Conservation (phyloP, 2,888 invertebrate genomes). For the Agrochola circellaris region DNA sequence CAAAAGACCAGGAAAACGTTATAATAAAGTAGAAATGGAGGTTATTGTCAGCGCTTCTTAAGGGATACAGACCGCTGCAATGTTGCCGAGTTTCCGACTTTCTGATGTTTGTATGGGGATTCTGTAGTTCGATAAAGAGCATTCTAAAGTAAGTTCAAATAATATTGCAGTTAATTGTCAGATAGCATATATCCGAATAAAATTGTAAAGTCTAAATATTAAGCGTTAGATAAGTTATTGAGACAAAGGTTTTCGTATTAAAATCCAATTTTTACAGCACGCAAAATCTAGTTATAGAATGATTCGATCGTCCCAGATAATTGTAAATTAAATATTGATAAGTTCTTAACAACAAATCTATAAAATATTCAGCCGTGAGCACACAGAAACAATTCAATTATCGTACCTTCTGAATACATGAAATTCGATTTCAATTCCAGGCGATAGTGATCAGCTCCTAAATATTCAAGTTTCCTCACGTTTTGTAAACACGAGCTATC, state of each 20-base stretch:
- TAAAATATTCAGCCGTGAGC: slow-evolving; percentile 36
- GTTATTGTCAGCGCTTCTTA: slow-evolving; percentile 49
- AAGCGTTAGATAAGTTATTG: not conserved
- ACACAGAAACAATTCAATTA: slow-evolving; percentile 41
- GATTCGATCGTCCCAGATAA: not conserved
- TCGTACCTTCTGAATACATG: slow-evolving; percentile 34
- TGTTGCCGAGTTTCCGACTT: slow-evolving; percentile 12
- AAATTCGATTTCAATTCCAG: slow-evolving; percentile 36
- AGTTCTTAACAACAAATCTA: slow-evolving; percentile 18
- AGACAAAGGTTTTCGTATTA: not conserved
- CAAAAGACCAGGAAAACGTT: slow-evolving; percentile 55
- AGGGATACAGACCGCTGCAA: slow-evolving; percentile 15
- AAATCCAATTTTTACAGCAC: not conserved
- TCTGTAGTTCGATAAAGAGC: not conserved
- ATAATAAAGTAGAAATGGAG: slow-evolving; percentile 41
- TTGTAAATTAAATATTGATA: slow-evolving; percentile 39
- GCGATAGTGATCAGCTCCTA: slow-evolving; percentile 33
- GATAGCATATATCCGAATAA: too few relatives aligned
- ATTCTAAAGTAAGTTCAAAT: not conserved
- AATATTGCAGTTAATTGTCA: not conserved
- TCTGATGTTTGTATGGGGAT: not conserved
- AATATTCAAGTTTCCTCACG: slow-evolving; percentile 55
- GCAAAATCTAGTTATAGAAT: not conserved
- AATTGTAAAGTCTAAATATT: too few relatives aligned
- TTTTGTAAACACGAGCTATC: slow-evolving; percentile 32